Evolutionary conservation across 2,888 invertebrate species (phyloP).

Genomic region (Rotaria magnacalcarata): DNA sequence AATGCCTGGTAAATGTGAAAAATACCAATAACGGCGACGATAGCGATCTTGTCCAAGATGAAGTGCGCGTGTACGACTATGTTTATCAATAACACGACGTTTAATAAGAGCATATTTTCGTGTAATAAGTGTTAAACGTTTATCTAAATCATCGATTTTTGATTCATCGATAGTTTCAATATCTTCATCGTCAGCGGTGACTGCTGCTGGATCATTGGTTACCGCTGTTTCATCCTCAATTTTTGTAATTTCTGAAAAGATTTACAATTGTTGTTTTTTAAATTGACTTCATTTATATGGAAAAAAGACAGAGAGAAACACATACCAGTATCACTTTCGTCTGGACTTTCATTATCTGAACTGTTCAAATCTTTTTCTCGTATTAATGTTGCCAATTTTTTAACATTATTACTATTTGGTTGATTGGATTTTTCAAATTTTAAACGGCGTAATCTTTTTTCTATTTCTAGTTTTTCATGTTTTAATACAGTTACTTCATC

Average conservation of each 20-base stretch:
- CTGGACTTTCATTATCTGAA: neutral
- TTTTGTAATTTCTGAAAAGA: neutral
- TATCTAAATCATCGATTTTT: conserved; percentile 35
- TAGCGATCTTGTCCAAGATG: conserved; percentile 88
- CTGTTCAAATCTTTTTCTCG: conserved; percentile 23
- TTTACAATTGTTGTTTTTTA: neutral
- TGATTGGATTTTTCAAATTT: conserved; percentile 6
- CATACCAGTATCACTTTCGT: conserved; percentile 39
- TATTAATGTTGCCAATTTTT: neutral
- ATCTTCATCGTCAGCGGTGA: neutral
- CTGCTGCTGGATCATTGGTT: neutral
- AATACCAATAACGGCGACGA: conserved; percentile 84
- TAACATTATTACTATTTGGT: neutral
- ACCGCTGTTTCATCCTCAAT: neutral
- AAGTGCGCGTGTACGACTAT: conserved; percentile 69
- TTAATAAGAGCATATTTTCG: conserved; percentile 5
- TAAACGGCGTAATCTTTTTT: conserved; percentile 67
- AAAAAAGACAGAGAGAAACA: neutral
- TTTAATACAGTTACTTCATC: conserved; percentile 79
- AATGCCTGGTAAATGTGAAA: conserved; percentile 82
- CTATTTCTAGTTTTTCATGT: conserved; percentile 84
- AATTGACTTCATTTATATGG: no score
- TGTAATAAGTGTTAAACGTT: conserved; percentile 21
- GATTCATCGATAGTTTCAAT: conserved; percentile 26
- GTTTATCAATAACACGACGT: conserved; percentile 53